Conservation (phyloP, 2,888 invertebrate genomes). For the Nasonia oneida region DNA sequence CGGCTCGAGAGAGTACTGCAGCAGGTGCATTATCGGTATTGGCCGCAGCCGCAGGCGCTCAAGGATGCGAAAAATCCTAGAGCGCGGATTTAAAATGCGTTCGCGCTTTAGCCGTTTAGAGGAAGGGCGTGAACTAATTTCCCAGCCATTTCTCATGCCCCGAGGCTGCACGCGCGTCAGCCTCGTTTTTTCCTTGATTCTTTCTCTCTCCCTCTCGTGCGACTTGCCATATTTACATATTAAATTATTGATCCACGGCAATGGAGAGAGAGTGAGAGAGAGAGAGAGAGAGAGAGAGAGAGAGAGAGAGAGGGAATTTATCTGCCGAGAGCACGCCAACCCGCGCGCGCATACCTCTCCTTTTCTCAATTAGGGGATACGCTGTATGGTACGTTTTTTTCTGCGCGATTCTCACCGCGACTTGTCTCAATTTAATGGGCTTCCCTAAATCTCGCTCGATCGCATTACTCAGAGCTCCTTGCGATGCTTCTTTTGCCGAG, state of each 20-base stretch:
- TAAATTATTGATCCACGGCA: constrained; percentile 52
- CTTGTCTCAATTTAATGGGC: constrained; percentile 55
- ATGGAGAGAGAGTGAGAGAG: not conserved
- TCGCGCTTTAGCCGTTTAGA: constrained; percentile 17
- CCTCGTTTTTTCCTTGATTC: constrained; percentile 17
- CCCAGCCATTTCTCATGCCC: constrained; percentile 55
- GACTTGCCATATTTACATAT: constrained; percentile 48
- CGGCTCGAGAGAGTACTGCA: constrained; percentile 64
- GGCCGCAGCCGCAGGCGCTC: constrained; percentile 27
- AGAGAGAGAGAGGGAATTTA: constrained; percentile 22
- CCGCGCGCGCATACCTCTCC: constrained; percentile 17
- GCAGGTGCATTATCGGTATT: constrained; percentile 69
- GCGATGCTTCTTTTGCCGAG: not conserved
- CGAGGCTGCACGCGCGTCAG: not conserved
- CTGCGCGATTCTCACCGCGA: not conserved
- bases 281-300: not conserved
- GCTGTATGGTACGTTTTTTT: not conserved
- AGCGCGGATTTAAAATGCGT: not conserved
- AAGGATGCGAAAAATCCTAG: constrained; percentile 40
- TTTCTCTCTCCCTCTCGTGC: not conserved
- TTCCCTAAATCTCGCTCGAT: constrained; percentile 56
- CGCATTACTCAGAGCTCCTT: not conserved
- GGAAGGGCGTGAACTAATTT: constrained; percentile 60
- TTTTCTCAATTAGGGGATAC: constrained; percentile 49
- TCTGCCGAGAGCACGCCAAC: constrained; percentile 52